Conservation (phyloP, 2,113 vertebrate species). For the Lepus timidus region DNA sequence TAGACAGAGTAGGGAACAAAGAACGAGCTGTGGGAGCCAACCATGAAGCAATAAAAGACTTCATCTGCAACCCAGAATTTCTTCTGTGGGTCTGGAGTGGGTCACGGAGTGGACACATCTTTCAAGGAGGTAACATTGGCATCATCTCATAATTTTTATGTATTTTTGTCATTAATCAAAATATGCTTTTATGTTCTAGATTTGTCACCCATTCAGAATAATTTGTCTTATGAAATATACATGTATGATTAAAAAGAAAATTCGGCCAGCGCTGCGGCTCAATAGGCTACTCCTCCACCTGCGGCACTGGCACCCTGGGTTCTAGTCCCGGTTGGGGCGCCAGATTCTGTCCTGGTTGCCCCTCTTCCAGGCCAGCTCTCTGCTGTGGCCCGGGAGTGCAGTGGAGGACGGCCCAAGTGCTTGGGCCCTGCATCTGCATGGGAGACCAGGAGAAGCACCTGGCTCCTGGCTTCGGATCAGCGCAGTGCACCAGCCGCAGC, state of each 20-base stretch:
- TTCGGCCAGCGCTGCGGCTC: too few species aligned
- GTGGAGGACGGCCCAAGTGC: too few species aligned
- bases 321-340: too few species aligned
- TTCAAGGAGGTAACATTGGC: not conserved
- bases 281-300: too few species aligned
- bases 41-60: not conserved
- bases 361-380: too few species aligned
- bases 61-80: not conserved
- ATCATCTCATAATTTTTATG: not conserved
- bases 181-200: constrained; percentile 17
- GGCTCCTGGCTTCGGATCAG: too few species aligned
- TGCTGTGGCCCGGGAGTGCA: too few species aligned
- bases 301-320: too few species aligned
- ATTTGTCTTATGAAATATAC: not conserved
- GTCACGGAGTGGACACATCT: not conserved
- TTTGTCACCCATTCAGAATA: not conserved
- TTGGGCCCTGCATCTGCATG: too few species aligned
- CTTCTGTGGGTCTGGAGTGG: not conserved
- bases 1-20: not conserved
- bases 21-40: not conserved
- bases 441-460: too few species aligned
- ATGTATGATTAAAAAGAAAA: not conserved
- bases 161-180: constrained; percentile 30
- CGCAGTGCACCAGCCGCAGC: too few species aligned
- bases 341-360: too few species aligned